Conservation (phyloP, 2,797 vertebrate species). For the Remorina albescens region DNA sequence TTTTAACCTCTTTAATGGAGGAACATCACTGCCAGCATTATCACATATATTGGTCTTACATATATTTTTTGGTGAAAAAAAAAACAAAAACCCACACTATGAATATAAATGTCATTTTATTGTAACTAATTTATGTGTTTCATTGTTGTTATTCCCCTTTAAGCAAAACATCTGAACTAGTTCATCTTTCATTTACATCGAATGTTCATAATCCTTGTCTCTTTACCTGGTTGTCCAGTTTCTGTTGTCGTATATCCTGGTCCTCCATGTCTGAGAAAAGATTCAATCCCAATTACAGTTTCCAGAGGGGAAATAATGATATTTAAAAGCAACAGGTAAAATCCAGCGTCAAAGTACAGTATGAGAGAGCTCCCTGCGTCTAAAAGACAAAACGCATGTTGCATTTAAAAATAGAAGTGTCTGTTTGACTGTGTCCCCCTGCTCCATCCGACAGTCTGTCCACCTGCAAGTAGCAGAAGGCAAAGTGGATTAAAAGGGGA, state of each 20-base stretch:
- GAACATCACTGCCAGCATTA: neutral
- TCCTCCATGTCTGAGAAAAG: constrained; percentile 79
- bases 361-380: neutral
- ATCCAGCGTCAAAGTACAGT: constrained; percentile 7
- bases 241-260: constrained; percentile 81
- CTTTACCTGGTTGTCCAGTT: constrained; percentile 86
- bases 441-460: constrained; percentile 70
- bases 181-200: neutral
- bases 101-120: neutral
- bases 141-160: neutral
- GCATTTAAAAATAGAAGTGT: constrained; percentile 24
- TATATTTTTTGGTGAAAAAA: neutral
- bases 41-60: neutral
- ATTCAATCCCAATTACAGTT: constrained; percentile 8
- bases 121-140: neutral
- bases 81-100: neutral
- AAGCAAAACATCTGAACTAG: neutral
- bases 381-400: constrained; percentile 13
- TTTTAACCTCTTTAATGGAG: constrained; percentile 4
- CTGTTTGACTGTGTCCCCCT: constrained; percentile 44
- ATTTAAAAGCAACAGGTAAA: constrained; percentile 4
- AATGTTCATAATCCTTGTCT: neutral
- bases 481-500: constrained; percentile 87
- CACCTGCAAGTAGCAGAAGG: constrained; percentile 84
- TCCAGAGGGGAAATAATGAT: neutral